These are phyloP conservation scores for Scalopus aquaticus DNA, from an alignment of 2,113 vertebrate genomes.

Conservation along the genomic window DNA sequence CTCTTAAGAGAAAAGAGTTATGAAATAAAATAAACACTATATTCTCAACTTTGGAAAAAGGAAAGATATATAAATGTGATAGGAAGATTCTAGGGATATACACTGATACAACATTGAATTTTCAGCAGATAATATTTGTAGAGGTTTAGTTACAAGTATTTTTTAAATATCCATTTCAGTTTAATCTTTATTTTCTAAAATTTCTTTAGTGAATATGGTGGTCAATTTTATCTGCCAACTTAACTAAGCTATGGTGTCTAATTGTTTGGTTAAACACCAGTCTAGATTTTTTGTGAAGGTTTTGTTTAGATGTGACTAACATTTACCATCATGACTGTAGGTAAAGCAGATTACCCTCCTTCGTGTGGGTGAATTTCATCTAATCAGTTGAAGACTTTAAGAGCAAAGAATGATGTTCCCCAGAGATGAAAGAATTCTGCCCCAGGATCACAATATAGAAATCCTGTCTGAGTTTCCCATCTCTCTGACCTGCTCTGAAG, in stretches of 20 bases:
- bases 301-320: background rate
- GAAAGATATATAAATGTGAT: background rate
- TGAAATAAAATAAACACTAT: conserved; percentile 9
- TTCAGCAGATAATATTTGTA: background rate
- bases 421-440: background rate
- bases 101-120: background rate
- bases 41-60: conserved; percentile 26
- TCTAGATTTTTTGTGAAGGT: background rate
- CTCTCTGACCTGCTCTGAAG: background rate
- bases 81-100: background rate
- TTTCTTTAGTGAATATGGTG: background rate
- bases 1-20: conserved; percentile 12
- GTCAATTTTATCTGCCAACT: background rate
- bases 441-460: background rate
- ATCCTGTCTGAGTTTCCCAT: background rate
- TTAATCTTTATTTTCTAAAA: conserved; percentile 19
- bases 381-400: background rate
- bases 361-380: background rate
- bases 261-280: background rate
- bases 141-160: background rate
- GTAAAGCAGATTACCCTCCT: background rate
- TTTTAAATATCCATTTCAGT: background rate
- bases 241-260: background rate
- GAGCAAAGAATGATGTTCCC: background rate
- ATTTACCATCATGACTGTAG: background rate